Base-by-base conservation (phyloP, 2,113 vertebrate species). In the Cavia aperea region DNA sequence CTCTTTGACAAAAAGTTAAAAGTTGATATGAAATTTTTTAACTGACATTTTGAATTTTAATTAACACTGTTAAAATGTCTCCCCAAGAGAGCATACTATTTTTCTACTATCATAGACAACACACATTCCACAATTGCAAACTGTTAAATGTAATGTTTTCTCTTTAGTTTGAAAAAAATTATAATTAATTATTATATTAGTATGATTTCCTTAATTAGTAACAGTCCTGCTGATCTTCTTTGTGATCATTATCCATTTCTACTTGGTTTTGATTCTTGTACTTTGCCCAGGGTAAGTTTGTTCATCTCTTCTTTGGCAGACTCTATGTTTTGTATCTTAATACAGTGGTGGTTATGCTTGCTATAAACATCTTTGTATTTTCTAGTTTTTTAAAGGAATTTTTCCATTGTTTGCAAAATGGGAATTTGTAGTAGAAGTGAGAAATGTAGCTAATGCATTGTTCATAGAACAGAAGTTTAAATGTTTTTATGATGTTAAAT, bases 1-100 rank as follows among this genome's bases (percentile, higher is more conserved):
- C 16, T 82, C 85, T 95, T 87, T 89, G 19, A 18, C 36, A 72
- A 91, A 79, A 51, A 92, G 68, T 68, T 81, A 70, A 87, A 86
- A 81, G 24, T 79, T 83, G 19, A 36, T 73, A 26, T 43, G 14
- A 12, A 86, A 66, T 31, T 68, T 65, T 77, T 62, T 65, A 31
- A 7, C 6, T 75, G 49, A 65, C 10, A 70, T 81, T 87, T 85
- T 78, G 5, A 68, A 92, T 93, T 93, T 92, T 90, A 89, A 72
- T 65, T 89, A 84, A 56, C 12, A 63, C 8, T 39, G 13, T 60
- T 56, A 92, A 88, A 70, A 21, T 58, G 33, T 81, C 24, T 87
- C 21, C 31, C 5, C 21, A 70, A n/a, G 62, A n/a, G 24, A 66
- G 33, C 7, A 65, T 31, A 51, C 16, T 43, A 68, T 68, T 91